A percentile compares a stretch with the other conserved stretches of the same genome.
These are phyloP conservation scores for Hydrozoanthus tunicans DNA, from an alignment of 64 coral and sea anemone genomes.

Conservation along the genomic window DNA sequence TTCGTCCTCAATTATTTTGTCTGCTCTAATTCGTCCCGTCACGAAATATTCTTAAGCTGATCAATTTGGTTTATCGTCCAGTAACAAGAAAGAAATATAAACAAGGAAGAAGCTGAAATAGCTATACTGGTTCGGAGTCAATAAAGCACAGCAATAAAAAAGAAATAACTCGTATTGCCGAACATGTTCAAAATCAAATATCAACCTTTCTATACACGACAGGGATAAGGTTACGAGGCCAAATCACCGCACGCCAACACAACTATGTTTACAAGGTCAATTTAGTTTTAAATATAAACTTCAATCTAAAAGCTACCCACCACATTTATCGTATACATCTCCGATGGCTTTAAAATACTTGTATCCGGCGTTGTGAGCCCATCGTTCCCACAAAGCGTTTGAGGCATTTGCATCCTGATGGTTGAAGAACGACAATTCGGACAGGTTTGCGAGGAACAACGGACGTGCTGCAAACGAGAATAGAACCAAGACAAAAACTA, in stretches of 20 bases:
- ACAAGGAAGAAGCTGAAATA: too few relatives aligned
- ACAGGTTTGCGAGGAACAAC: conserved; percentile 31
- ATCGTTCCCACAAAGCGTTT: conserved; percentile 25
- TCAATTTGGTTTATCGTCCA: neutral
- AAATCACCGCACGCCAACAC: neutral
- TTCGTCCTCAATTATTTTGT: too few relatives aligned
- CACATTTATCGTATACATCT: conserved; percentile 40
- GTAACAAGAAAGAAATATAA: neutral
- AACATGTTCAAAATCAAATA: too few relatives aligned
- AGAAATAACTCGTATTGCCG: neutral
- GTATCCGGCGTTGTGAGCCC: conserved; percentile 40
- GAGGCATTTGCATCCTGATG: neutral
- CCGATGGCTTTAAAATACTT: conserved; percentile 44
- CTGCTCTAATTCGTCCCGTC: neutral
- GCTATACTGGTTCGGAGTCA: too few relatives aligned
- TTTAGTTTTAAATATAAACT: too few relatives aligned
- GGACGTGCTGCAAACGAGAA: conserved; percentile 3
- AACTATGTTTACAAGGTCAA: too few relatives aligned
- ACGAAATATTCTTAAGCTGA: neutral
- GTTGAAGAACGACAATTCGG: conserved; percentile 22
- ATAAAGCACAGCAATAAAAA: neutral
- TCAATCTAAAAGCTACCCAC: neutral
- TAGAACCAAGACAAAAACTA: neutral
- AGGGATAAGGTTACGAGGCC: neutral
- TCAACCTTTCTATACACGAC: too few relatives aligned